Percentiles rank a stretch among this genome's conserved stretches.
These are phyloP conservation scores for Cyclura pinguis DNA, from an alignment of 2,797 vertebrate genomes.

Conservation along the genomic window DNA sequence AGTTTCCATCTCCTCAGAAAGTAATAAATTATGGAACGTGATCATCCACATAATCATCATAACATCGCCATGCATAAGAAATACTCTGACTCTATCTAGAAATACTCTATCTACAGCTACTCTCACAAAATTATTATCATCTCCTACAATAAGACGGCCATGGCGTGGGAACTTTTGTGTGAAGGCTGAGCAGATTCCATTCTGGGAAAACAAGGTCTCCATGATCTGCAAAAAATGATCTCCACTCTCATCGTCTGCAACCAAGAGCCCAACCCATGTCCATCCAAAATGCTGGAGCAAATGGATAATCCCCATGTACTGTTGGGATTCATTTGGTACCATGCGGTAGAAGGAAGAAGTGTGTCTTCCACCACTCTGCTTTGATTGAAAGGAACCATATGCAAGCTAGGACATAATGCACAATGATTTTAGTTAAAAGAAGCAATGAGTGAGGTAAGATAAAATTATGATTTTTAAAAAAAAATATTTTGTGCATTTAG, in stretches of 20 bases:
- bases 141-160: not conserved
- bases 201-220: not conserved
- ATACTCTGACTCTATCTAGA: not conserved
- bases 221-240: not conserved
- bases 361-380: not conserved
- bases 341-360: slow-evolving; percentile 4
- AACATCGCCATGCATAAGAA: slow-evolving; percentile 13
- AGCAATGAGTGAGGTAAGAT: too few species aligned
- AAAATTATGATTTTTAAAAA: not conserved
- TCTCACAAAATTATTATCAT: not conserved
- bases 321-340: slow-evolving; percentile 2
- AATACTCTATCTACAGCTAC: not conserved
- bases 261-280: slow-evolving; percentile 24
- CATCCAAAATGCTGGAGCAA: slow-evolving; percentile 36
- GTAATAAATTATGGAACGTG: too few species aligned
- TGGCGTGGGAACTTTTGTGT: not conserved
- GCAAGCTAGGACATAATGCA: not conserved
- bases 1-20: not conserved
- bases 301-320: slow-evolving; percentile 21
- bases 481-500: not conserved
- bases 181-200: slow-evolving; percentile 26
- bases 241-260: slow-evolving; percentile 20
- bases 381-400: slow-evolving; percentile 17
- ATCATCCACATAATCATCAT: slow-evolving; percentile 1
- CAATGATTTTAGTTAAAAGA: not conserved